Conservation (phyloP, 2,113 vertebrate species). For the Rhombomys opimus region DNA sequence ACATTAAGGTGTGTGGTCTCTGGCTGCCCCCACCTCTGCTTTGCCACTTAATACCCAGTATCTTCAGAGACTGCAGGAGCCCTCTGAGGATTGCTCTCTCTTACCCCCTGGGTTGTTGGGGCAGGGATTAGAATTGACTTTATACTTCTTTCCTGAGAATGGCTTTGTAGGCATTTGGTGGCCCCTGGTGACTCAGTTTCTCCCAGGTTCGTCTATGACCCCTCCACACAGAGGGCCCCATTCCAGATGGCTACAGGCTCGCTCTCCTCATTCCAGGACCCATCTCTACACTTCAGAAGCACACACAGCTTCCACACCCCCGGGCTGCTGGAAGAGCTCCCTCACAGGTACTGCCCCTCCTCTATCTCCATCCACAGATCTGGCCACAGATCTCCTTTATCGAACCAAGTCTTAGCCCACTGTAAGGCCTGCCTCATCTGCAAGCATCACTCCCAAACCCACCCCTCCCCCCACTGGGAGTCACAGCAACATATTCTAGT, state of each 20-base stretch:
- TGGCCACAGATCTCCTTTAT: not conserved
- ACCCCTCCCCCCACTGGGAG: not conserved
- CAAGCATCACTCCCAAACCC: accelerated
- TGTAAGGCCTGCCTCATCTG: not conserved
- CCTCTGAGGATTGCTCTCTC: not conserved
- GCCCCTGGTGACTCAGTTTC: not conserved
- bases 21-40: not conserved
- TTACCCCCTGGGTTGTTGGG: no score
- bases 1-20: not conserved
- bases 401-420: no score
- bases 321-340: not conserved
- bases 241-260: not conserved
- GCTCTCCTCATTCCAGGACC: not conserved
- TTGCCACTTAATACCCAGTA: not conserved
- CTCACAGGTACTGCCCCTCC: not conserved
- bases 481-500: not conserved
- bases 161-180: not conserved
- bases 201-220: conserved; percentile 25
- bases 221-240: not conserved
- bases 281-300: not conserved
- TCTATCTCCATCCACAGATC: not conserved
- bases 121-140: not conserved
- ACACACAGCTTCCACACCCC: not conserved
- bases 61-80: not conserved
- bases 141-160: not conserved